Evolutionary conservation across 2,797 vertebrate genomes (phyloP).

Genomic region (Nyctibius grandis): DNA sequence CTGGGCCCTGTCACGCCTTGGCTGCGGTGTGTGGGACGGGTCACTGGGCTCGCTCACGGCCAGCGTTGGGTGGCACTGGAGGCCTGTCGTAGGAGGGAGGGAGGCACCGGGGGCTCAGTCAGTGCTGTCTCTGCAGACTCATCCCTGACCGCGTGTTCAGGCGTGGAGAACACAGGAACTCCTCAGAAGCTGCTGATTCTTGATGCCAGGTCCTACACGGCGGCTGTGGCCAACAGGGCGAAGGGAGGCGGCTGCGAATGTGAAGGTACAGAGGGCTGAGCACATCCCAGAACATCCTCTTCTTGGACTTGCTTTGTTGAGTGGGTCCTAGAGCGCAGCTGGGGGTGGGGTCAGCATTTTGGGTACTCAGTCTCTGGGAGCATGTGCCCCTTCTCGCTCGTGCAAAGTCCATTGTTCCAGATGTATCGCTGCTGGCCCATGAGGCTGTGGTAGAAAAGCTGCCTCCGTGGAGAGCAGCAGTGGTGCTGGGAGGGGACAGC

Average conservation of each 20-base stretch:
- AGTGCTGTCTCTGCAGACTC: slow-evolving; percentile 79
- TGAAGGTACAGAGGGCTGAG: slow-evolving; percentile 80
- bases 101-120: neutral
- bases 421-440: fast-evolving
- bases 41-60: fast-evolving
- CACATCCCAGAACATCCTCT: neutral
- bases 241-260: slow-evolving; percentile 98
- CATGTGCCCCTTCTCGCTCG: fast-evolving
- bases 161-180: slow-evolving; percentile 81
- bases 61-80: neutral
- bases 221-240: slow-evolving; percentile 95
- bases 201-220: slow-evolving; percentile 96
- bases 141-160: slow-evolving; percentile 84
- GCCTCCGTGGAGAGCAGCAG: neutral
- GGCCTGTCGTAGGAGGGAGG: neutral
- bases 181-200: slow-evolving; percentile 96
- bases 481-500: neutral
- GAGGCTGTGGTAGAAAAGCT: neutral
- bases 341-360: fast-evolving
- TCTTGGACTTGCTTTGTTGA: neutral
- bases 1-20: fast-evolving
- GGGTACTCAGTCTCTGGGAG: neutral
- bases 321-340: neutral
- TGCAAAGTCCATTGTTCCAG: neutral
- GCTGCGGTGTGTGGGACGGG: fast-evolving